Evolutionary conservation across 1,140 invertebrate species (phyloP), one percentile per base, ranked within the genome.

Genomic region (Matsumurasca onukii): DNA sequence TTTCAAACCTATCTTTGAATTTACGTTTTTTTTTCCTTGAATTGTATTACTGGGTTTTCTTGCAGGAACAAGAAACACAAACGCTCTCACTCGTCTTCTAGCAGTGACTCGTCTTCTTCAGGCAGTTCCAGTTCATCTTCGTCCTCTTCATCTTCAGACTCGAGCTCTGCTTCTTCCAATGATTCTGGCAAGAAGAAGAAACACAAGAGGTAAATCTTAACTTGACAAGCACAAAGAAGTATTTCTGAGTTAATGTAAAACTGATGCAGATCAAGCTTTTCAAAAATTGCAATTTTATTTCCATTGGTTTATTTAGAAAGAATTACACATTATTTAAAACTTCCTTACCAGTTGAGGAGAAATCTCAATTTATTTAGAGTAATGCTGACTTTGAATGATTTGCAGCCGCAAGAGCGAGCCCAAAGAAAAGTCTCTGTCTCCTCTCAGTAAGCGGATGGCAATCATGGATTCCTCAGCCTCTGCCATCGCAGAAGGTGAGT

Each of bases 401-500:
- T 24, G 9, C 22, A 27, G 22, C 70, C 73, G 71, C 66, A 76
- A 73, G 73, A 69, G 72, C 64, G 61, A 73, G 29, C 74, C 71
- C 27, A 78, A 75, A 64, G 78, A 90, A 57, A 84, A 84, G 2
- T 93, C 91, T 0, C 77, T 92, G 34, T 92, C 90, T 31, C 91
- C 90, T 12, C 79, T 92, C 3, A 91, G 90, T 76, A 92, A 92
- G 75, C 84, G 90, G 9, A 91, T 92, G 89, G 74, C 74, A n/a
- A 57, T 73, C 31, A 73, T 73, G 72, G 72, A 73, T 62, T 66
- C 70, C 5, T 30, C 49, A 49, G 52, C 63, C 22, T 66, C 61
- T 31, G 61, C 52, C 27, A 69, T 72, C 66, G 65, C 61, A 29
- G 70, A 73, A 65, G 68, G 72, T 73, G 62, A 52, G 22, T 52